Evolutionary conservation across 2,888 invertebrate species (phyloP).

Genomic region (Sepiola atlantica): DNA sequence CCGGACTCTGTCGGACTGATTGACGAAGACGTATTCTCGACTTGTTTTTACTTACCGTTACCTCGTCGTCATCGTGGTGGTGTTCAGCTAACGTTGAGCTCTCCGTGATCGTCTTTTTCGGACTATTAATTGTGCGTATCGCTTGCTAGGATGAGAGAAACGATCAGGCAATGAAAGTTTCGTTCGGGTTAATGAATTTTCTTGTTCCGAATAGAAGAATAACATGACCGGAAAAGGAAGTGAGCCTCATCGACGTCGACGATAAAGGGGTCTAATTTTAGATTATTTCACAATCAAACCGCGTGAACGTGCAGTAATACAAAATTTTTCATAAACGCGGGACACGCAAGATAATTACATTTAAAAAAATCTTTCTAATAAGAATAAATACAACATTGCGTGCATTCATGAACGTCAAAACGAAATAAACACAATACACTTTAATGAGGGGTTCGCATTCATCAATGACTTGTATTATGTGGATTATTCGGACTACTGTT

Average conservation of each 20-base stretch:
- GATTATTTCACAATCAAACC: background rate
- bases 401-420: background rate
- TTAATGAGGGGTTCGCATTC: too few species aligned
- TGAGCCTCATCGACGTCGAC: background rate
- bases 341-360: background rate
- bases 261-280: background rate
- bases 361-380: background rate
- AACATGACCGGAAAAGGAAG: background rate
- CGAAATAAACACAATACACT: background rate
- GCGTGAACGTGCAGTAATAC: background rate
- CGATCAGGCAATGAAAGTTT: background rate
- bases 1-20: too few species aligned
- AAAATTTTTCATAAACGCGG: background rate
- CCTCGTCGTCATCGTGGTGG: too few species aligned
- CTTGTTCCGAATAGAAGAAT: background rate
- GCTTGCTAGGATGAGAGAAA: background rate
- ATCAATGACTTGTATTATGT: too few species aligned
- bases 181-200: constrained; percentile 10
- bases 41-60: too few species aligned
- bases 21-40: too few species aligned
- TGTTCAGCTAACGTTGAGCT: background rate
- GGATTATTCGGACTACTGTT: too few species aligned
- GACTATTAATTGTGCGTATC: background rate
- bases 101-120: background rate
- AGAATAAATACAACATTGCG: background rate